Conservation (phyloP, 2,113 vertebrate species). For the Oxyruncus cristatus region DNA sequence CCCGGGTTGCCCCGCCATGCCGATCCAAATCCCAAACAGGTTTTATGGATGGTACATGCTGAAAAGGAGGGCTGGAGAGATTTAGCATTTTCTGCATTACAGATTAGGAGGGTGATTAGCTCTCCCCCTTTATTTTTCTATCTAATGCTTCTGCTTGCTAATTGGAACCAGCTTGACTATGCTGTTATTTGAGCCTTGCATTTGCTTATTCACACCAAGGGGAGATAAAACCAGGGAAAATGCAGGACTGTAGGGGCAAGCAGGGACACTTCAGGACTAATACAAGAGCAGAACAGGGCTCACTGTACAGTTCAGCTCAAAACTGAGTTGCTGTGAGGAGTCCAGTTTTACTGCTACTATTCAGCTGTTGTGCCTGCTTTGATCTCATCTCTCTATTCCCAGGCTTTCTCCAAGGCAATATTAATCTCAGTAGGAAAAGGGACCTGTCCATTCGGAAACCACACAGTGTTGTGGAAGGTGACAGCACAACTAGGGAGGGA, state of each 20-base stretch:
- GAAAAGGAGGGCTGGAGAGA: neutral
- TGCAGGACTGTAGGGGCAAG: neutral
- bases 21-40: slow-evolving; percentile 10
- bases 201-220: neutral
- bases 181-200: neutral
- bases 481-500: neutral
- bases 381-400: neutral
- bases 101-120: neutral
- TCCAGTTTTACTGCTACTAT: neutral
- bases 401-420: neutral
- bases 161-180: neutral
- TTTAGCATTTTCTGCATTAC: slow-evolving; percentile 2
- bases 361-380: neutral
- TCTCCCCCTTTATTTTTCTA: neutral
- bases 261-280: neutral
- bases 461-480: neutral
- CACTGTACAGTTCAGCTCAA: neutral
- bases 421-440: neutral
- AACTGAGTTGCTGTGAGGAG: neutral
- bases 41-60: neutral
- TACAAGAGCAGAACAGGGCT: neutral
- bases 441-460: neutral
- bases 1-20: neutral
- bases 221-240: neutral
- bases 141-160: neutral